A percentile compares a stretch with the other conserved stretches of the same genome.
Evolutionary conservation across 2,888 invertebrate genomes (phyloP).

Genomic region (Ophion costatus): DNA sequence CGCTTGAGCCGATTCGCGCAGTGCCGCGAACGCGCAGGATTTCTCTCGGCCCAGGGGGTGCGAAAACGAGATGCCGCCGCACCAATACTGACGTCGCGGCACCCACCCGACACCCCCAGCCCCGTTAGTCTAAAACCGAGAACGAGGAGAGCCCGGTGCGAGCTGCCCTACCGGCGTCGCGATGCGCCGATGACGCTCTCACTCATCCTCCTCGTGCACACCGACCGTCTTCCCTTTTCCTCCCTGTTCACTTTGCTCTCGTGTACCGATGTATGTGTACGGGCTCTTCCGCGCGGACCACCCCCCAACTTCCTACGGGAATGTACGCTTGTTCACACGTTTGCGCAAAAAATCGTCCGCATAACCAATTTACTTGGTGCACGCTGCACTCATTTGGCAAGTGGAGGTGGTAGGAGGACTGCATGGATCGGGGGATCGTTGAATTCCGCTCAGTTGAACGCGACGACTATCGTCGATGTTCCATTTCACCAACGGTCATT

Average conservation of each 20-base stretch:
- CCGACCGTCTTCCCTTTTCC: conserved; percentile 1
- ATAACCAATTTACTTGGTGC: no score
- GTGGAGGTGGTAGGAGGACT: no score
- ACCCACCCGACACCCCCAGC: background rate
- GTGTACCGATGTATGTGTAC: background rate
- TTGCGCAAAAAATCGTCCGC: no score
- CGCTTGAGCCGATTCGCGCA: conserved; percentile 79
- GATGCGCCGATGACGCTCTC: conserved; percentile 61
- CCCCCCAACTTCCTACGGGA: no score
- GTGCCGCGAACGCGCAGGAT: conserved; percentile 75
- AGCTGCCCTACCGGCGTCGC: conserved; percentile 60
- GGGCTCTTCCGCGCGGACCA: background rate
- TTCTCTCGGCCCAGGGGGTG: conserved; percentile 41
- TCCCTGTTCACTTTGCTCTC: conserved; percentile 8
- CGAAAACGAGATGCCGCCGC: conserved; percentile 26
- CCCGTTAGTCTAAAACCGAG: conserved; percentile 3
- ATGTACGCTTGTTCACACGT: no score
- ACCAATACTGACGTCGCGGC: conserved; percentile 6
- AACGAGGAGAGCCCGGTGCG: conserved; percentile 30
- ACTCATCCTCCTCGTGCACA: conserved; percentile 12
- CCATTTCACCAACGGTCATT: no score
- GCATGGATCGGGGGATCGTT: no score
- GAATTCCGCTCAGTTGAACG: no score
- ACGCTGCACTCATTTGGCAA: no score
- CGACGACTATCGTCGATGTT: no score